A percentile compares a stretch with the other conserved stretches of the same genome.
Conservation (phyloP, 2,113 vertebrate species). For the Podiceps cristatus region DNA sequence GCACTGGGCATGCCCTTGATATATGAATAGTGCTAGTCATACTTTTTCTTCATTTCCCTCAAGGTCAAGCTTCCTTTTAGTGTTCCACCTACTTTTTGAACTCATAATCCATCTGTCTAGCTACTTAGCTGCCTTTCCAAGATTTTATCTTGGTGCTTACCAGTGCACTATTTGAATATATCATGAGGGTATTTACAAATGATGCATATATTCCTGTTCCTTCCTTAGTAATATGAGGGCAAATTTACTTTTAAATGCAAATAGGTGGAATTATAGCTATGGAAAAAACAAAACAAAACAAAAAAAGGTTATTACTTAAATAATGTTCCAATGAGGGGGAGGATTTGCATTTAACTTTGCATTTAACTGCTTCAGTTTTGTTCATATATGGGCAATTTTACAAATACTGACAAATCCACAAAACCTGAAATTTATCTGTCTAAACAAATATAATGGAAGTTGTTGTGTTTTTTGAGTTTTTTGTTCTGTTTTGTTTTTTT, state of each 20-base stretch:
- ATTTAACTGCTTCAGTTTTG: neutral
- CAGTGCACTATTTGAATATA: neutral
- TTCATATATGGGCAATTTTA: neutral
- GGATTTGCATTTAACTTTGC: neutral
- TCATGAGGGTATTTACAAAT: constrained; percentile 27
- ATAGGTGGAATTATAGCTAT: neutral
- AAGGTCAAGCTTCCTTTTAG: constrained; percentile 29
- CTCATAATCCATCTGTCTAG: constrained; percentile 46
- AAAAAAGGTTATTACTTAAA: neutral
- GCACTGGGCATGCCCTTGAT: neutral
- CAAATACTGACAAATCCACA: neutral
- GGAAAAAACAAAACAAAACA: neutral
- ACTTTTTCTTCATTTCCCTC: constrained; percentile 3
- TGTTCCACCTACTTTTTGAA: constrained; percentile 25
- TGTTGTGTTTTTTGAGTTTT: fast-evolving
- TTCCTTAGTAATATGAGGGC: neutral
- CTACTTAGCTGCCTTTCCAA: constrained; percentile 18
- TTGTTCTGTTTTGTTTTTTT: neutral
- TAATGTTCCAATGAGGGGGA: neutral
- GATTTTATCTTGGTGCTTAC: constrained; percentile 7
- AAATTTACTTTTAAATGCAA: neutral
- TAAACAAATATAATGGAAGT: neutral
- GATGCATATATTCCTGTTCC: neutral
- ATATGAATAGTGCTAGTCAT: neutral
- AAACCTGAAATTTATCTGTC: neutral